Conservation (phyloP, 2,888 invertebrate genomes). For the Cheilosia urbana region DNA sequence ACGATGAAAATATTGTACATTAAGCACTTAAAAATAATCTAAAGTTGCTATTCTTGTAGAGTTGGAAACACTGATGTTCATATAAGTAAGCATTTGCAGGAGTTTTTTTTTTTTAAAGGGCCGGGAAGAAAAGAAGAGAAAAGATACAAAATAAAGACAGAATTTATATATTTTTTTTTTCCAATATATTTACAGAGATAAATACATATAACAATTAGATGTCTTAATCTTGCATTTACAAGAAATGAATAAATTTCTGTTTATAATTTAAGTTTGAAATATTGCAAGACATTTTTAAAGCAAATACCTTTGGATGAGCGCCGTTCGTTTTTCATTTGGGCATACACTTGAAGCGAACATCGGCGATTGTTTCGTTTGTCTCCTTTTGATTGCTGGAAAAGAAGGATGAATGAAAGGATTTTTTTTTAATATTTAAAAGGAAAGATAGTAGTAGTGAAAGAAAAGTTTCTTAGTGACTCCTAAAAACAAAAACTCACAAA, state of each 20-base stretch:
- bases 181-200: conserved; percentile 64
- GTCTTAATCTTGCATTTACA: conserved; percentile 38
- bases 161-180: conserved; percentile 39
- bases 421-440: too few species aligned
- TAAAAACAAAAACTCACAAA: too few species aligned
- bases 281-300: conserved; percentile 81
- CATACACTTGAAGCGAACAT: conserved; percentile 83
- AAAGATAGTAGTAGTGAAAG: too few species aligned
- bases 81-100: conserved; percentile 54
- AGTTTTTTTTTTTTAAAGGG: conserved; percentile 1
- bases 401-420: not conserved
- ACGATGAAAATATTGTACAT: not conserved
- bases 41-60: conserved; percentile 48
- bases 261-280: conserved; percentile 69
- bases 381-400: conserved; percentile 80
- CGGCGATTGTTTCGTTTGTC: conserved; percentile 80
- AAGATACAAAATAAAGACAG: conserved; percentile 56
- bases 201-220: conserved; percentile 59
- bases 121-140: conserved; percentile 54
- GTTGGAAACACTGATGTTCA: conserved; percentile 62
- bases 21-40: conserved; percentile 2
- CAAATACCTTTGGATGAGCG: conserved; percentile 83
- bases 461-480: too few species aligned
- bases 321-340: conserved; percentile 81
- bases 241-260: conserved; percentile 11